Conservation (phyloP, 1,140 invertebrate genomes). For the Chymomyza costata region DNA sequence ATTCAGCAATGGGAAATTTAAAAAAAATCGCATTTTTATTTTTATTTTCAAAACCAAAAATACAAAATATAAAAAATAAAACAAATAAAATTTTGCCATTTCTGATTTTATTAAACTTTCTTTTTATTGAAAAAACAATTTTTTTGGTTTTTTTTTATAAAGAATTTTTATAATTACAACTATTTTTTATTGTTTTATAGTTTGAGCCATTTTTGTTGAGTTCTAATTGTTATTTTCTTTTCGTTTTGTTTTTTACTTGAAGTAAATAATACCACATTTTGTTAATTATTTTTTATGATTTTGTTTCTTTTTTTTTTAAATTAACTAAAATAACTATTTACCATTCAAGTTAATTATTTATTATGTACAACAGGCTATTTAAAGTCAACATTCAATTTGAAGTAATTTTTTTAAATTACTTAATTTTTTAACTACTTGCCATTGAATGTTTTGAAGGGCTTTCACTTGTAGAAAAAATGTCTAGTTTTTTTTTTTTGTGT, state of each 20-base stretch:
- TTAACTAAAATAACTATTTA: conserved; percentile 2
- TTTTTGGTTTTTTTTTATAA: conserved; percentile 9
- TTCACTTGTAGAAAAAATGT: conserved; percentile 48
- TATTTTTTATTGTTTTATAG: conserved; percentile 14
- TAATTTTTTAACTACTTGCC: not conserved
- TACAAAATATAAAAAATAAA: no score
- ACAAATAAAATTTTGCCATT: no score
- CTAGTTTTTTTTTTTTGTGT: no score
- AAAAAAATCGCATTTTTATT: no score
- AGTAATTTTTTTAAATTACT: conserved; percentile 18
- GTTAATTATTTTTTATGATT: conserved; percentile 5
- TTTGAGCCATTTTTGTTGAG: conserved; percentile 41
- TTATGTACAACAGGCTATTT: conserved; percentile 38
- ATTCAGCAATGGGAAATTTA: no score
- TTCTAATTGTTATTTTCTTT: conserved; percentile 10
- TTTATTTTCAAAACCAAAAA: no score
- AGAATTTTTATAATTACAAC: no score
- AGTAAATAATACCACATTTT: conserved; percentile 62
- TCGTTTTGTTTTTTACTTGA: conserved; percentile 46
- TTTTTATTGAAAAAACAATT: no score
- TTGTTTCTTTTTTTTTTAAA: conserved; percentile 1
- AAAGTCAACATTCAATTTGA: no score
- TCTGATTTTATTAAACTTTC: conserved; percentile 30
- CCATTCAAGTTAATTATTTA: conserved; percentile 17
- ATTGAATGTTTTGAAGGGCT: conserved; percentile 26